Evolutionary conservation across 2,888 invertebrate genomes (phyloP), one percentile per base, ranked within the genome.

Genomic region (Cheilosia vernalis): DNA sequence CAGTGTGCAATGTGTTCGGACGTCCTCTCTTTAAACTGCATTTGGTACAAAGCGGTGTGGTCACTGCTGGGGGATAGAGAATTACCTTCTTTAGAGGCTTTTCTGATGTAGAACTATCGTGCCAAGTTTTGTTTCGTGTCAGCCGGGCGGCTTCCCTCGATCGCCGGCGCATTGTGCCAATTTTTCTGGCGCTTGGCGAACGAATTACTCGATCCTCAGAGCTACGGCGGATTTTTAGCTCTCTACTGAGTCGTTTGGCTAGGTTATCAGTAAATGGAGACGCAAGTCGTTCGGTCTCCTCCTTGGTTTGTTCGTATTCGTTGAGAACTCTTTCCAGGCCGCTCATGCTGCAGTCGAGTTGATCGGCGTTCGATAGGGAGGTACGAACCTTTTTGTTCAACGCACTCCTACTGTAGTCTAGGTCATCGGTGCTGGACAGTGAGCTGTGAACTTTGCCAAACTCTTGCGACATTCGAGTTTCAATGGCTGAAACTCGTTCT

Each of bases 171-270:
- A 96, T 94, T 9, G 94, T 94, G 21, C 96, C 96, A 78, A 96
- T 97, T 93, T 96, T 96, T 64, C 96, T 93, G 1, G 96, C 96
- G 90, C 96, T 96, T 0, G 96, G 97, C 0, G 96, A 96, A 87
- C 96, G 92, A 82, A 96, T 95, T 7, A 96, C 93, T 89, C 95
- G 95, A 64, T 94, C 93, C 88, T 96, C 95, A 42, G 93, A 93
- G 78, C 94, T 95, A 55, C 95, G 94, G 76, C 96, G 92, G 73
- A 96, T 96, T 90, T 96, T 95, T 55, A 96, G 90, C 90, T 96
- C 96, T 89, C 94, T 94, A 88, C 95, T 95, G 51, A 96, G 91
- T 79, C 95, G 93, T 79, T 94, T 94, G 2, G 96, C 96, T 80
- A 96, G 91, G 84, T 95, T 94, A 89, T 96, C 96, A 0, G 96